Base-by-base conservation (phyloP, 2,888 invertebrate species). In the Scaptomyza reducta region DNA sequence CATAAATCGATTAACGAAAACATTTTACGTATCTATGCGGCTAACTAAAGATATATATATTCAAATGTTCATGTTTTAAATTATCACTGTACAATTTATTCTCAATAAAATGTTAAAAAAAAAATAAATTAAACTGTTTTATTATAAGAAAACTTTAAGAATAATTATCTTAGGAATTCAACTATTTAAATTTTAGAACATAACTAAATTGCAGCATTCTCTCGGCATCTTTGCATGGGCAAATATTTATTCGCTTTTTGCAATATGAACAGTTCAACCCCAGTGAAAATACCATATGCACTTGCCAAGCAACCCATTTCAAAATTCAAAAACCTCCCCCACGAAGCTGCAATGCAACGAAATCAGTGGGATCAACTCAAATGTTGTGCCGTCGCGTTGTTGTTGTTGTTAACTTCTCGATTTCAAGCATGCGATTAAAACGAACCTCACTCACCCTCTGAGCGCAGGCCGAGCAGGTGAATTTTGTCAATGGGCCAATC, bases 381-480 rank as follows among this genome's bases (percentile, higher is more conserved):
- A 81, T 72, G 59, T 53, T 60, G 40, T 40, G 40, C 16, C 38
- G 38, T 31, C 5, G 33, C 5, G 33, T 33, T 4, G 59, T 42
- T 50, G 46, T 47, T 65, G 60, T 55, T 71, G 66, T 74, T 66
- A 79, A 67, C 84, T 75, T 77, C 88, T 79, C 77, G 83, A 85
- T 87, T 79, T 86, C 79, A 79, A 70, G 85, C 65, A 71, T 68
- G 75, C 63, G 74, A 71, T 84, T 79, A 70, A 40, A 59, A 58
- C 74, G 77, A 80, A 69, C 74, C 69, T 79, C 57, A 76, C 54
- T 76, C 66, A 74, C 77, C 74, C 74, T 75, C 60, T 18, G 33
- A 14, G 35, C 22, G 50, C 5, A 44, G 49, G 35, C 47, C 58
- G 47, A 70, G 89, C 89, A 88, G 89, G 89, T 89, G 89, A 76